Conservation (phyloP, 2,113 vertebrate genomes). For the Scatophagus argus region DNA sequence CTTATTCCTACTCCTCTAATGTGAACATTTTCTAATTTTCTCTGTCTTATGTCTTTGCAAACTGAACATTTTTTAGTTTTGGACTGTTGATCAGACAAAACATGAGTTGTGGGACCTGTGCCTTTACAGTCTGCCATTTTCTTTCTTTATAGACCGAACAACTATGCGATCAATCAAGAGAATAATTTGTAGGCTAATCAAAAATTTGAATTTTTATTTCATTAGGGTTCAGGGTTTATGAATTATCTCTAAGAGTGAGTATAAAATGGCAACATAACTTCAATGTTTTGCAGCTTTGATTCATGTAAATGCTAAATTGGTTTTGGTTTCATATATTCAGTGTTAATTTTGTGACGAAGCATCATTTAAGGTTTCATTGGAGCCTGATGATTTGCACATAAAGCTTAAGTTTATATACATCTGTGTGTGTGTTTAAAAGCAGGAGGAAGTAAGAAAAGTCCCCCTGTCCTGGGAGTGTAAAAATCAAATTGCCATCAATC, state of each 20-base stretch:
- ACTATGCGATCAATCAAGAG: rapidly evolving
- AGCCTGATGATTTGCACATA: background rate
- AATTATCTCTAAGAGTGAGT: background rate
- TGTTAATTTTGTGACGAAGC: background rate
- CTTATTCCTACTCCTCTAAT: background rate
- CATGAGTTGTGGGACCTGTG: background rate
- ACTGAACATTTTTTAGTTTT: background rate
- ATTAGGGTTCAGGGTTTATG: background rate
- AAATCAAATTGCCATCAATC: constrained; percentile 59
- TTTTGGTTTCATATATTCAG: background rate
- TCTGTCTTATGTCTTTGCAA: background rate
- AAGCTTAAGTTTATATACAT: background rate
- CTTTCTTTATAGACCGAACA: background rate
- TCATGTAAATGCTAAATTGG: background rate
- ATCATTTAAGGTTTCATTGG: background rate
- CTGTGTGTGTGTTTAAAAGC: constrained; percentile 5
- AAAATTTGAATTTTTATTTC: background rate
- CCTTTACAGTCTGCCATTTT: background rate
- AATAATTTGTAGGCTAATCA: background rate
- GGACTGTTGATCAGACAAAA: background rate
- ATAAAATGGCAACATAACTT: background rate
- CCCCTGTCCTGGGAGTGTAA: constrained; percentile 27
- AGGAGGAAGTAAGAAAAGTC: constrained; percentile 5
- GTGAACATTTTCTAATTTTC: background rate
- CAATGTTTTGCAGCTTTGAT: background rate